Evolutionary conservation across 2,888 invertebrate genomes (phyloP), one percentile per base, ranked within the genome.

Genomic region (Cyclophora punctaria): DNA sequence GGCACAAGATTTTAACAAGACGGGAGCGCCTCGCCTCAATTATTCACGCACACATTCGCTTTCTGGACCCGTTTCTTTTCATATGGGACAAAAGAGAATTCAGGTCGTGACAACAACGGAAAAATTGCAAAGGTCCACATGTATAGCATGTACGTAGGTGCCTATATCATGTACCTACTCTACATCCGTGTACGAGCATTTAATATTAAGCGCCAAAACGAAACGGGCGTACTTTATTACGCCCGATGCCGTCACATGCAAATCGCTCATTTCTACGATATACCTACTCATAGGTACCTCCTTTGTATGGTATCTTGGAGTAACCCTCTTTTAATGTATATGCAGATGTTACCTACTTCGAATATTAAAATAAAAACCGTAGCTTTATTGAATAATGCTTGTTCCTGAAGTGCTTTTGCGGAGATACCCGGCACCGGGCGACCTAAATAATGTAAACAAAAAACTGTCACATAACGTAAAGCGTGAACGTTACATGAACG

Each of bases 21-120:
- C 67, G 68, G 62, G 68, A 72, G 72, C 70, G 68, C 67, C 70
- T 68, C 72, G 77, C 64, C 75, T 87, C 80, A 86, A 86, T 87
- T 86, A 87, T 87, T 87, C 79, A 85, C 79, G 66, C 75, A 74
- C 75, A 80, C 78, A 78, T 72, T 80, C 80, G 74, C 79, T 77
- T 77, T 75, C 74, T 80, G 72, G 73, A 68, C 76, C 75, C 73
- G 67, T 72, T 80, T 85, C 83, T 80, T 84, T 86, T 85, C 81
- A 83, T 77, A 63, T 64, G 66, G 80, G 73, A 86, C 86, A 87
- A 87, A 80, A 72, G 84, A 71, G 78, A 67, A 85, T 80, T 74
- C 80, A 84, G 83, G 83, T 73, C 82, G 78, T 63, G 75, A 74
- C 72, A 82, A 86, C 86, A 85, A 83, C 81, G 78, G 76, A 73